These are phyloP conservation scores for Caenorhabditis imperialis DNA, from an alignment of 2,888 invertebrate genomes.

Conservation along the genomic window DNA sequence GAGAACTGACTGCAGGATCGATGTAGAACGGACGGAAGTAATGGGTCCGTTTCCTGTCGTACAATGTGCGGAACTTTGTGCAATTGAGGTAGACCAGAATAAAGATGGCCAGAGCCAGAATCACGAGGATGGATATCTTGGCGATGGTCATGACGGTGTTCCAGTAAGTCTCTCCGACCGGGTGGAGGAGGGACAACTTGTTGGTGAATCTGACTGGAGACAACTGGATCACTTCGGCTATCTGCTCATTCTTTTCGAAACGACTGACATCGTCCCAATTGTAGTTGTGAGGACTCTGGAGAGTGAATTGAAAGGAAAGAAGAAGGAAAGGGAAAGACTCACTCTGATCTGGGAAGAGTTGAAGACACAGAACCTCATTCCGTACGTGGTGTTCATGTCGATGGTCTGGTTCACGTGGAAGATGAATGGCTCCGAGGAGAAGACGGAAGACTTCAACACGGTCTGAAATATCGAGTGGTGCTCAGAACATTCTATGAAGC, in stretches of 20 bases:
- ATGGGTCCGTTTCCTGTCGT: conserved; percentile 67
- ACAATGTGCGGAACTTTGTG: conserved; percentile 60
- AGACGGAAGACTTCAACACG: conserved; percentile 55
- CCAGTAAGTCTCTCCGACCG: conserved; percentile 48
- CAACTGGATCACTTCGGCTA: conserved; percentile 50
- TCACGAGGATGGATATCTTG: conserved; percentile 59
- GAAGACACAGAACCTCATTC: conserved; percentile 68
- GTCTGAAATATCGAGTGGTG: conserved; percentile 43
- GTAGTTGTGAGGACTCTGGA: conserved; percentile 55
- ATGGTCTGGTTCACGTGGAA: conserved; percentile 64
- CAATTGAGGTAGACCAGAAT: conserved; percentile 69
- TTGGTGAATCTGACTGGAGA: conserved; percentile 60
- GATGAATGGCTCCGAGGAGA: conserved; percentile 64
- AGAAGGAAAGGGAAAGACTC: neutral
- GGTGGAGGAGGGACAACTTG: conserved; percentile 23
- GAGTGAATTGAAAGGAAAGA: neutral
- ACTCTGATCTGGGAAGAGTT: conserved; percentile 57
- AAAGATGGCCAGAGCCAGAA: conserved; percentile 61
- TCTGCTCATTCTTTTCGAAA: conserved; percentile 42
- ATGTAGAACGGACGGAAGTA: conserved; percentile 67
- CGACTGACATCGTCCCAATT: conserved; percentile 57
- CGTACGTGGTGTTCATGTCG: conserved; percentile 60
- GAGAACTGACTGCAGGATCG: conserved; percentile 56
- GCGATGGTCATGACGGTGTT: conserved; percentile 57
- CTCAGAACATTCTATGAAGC: neutral